Percentiles rank a stretch among this genome's conserved stretches.
These are phyloP conservation scores for Spatulosminthurus flaviceps DNA, from an alignment of 2,888 invertebrate species.

Conservation along the genomic window DNA sequence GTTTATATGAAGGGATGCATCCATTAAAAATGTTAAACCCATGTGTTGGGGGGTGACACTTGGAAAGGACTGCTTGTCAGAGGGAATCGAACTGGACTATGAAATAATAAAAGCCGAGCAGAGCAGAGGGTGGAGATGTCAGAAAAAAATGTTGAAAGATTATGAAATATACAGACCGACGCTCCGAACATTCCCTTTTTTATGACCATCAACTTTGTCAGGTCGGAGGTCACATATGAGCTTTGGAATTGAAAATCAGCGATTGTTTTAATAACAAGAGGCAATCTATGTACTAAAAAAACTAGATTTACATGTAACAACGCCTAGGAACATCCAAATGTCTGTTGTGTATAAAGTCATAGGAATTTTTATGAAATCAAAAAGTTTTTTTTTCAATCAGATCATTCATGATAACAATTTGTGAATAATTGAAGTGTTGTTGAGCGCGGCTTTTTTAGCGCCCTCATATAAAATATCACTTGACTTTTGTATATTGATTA, in stretches of 20 bases:
- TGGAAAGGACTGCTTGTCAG: no score
- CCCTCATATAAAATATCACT: not conserved
- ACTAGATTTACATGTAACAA: not conserved
- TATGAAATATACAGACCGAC: not conserved
- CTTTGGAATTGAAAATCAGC: slow-evolving; percentile 1
- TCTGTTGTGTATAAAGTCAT: not conserved
- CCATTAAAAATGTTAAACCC: no score
- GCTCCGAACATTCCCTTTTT: not conserved
- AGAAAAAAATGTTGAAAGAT: not conserved
- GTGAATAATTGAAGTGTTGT: not conserved
- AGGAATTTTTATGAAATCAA: no score
- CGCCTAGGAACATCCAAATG: not conserved
- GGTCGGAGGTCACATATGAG: slow-evolving; percentile 18
- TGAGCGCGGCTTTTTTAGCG: not conserved
- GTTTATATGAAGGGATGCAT: no score
- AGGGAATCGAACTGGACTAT: slow-evolving; percentile 10
- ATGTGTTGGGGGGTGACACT: no score
- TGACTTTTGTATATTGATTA: slow-evolving; percentile 18
- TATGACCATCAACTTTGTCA: not conserved
- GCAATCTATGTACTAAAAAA: not conserved
- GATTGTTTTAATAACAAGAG: not conserved
- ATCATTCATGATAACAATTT: not conserved
- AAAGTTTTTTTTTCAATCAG: not conserved
- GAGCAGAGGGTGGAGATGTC: not conserved
- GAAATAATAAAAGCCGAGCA: not conserved